Conservation (phyloP, 2,888 invertebrate species). For the Tenthredo notha region DNA sequence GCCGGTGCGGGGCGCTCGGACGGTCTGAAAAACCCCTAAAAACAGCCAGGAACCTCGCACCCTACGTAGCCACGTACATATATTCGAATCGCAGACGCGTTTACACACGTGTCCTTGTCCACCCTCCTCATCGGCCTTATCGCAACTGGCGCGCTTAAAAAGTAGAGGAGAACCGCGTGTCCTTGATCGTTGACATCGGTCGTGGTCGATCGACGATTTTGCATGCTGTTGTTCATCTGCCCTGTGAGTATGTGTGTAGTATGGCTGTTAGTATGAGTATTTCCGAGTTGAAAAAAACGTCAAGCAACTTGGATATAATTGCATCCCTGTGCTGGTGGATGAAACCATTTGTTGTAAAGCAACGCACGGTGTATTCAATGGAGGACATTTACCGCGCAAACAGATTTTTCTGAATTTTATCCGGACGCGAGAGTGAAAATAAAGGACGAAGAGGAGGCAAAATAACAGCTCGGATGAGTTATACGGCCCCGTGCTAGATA, state of each 20-base stretch:
- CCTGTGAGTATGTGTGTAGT: background rate
- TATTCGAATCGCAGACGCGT: slow-evolving; percentile 16
- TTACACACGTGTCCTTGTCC: slow-evolving; percentile 39
- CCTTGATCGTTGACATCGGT: slow-evolving; percentile 40
- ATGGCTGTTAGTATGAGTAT: background rate
- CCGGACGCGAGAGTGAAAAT: slow-evolving; percentile 44
- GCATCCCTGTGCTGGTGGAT: background rate
- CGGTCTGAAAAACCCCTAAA: slow-evolving; percentile 49
- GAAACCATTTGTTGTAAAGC: slow-evolving; percentile 13
- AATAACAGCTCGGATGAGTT: slow-evolving; percentile 49
- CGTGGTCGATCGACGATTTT: slow-evolving; percentile 28
- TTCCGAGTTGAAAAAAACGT: background rate
- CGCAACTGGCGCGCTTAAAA: slow-evolving; percentile 19
- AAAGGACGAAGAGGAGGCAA: slow-evolving; percentile 17
- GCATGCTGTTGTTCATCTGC: background rate
- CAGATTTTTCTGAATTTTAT: slow-evolving; percentile 37
- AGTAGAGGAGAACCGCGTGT: slow-evolving; percentile 40
- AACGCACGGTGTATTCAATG: slow-evolving; percentile 42
- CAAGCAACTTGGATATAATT: background rate
- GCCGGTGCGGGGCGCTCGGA: slow-evolving; percentile 66
- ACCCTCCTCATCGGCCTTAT: slow-evolving; percentile 36
- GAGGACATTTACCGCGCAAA: slow-evolving; percentile 16
- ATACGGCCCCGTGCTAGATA: slow-evolving; percentile 54
- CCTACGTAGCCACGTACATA: background rate
- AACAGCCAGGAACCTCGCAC: slow-evolving; percentile 17